Evolutionary conservation across 1,140 invertebrate species (phyloP).

Genomic region (Melanaphis sacchari): DNA sequence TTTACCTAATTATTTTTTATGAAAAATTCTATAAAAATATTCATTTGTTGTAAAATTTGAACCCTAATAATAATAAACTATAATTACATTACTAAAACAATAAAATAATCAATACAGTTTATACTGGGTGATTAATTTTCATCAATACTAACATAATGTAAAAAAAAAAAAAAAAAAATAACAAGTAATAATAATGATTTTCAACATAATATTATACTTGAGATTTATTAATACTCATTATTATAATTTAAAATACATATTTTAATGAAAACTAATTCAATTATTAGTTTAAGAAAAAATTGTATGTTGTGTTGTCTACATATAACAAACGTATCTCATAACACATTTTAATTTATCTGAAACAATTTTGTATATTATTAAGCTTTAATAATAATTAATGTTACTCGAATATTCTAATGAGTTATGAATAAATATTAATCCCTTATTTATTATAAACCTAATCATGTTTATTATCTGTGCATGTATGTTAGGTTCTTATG

Average conservation of each 20-base stretch:
- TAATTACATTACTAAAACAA: background rate
- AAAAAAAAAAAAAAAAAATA: no score
- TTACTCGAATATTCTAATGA: no score
- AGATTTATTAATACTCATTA: background rate
- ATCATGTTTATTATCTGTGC: background rate
- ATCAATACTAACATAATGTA: background rate
- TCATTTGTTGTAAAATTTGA: no score
- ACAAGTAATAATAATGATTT: background rate
- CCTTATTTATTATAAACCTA: background rate
- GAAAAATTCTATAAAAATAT: no score
- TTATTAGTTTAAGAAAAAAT: background rate
- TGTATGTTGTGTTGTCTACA: background rate
- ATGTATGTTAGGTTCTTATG: background rate
- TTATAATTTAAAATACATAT: background rate
- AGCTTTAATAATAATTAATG: background rate
- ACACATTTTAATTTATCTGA: background rate
- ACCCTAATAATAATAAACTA: no score
- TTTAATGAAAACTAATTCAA: background rate
- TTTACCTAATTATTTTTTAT: no score
- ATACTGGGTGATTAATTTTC: background rate
- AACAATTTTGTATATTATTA: background rate
- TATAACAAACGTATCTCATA: background rate
- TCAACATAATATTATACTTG: background rate
- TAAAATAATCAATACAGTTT: no score
- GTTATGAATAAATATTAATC: background rate